These are phyloP conservation scores for Paradoxurus hermaphroditus DNA, from an alignment of 2,113 vertebrate genomes.

Conservation along the genomic window DNA sequence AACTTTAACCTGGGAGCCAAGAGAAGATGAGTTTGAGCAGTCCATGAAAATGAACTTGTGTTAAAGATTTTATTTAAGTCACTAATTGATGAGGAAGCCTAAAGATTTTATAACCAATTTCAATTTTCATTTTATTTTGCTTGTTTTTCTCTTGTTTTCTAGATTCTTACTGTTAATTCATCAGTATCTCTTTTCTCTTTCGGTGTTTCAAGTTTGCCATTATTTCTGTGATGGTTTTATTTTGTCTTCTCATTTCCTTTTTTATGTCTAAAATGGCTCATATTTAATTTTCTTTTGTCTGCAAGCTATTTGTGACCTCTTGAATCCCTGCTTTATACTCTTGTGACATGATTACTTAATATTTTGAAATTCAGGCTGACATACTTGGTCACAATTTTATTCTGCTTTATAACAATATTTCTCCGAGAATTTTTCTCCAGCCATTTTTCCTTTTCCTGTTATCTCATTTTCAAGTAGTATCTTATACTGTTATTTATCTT, in stretches of 20 bases:
- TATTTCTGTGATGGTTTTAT: neutral
- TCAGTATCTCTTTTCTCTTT: neutral
- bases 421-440: neutral
- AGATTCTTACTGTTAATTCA: neutral
- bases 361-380: neutral
- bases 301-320: neutral
- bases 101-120: neutral
- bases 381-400: neutral
- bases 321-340: neutral
- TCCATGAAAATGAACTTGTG: neutral
- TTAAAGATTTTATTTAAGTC: neutral
- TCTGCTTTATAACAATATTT: neutral
- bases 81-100: neutral
- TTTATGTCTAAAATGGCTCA: neutral
- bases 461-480: neutral
- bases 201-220: neutral
- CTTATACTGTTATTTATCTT: neutral
- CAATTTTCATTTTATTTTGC: neutral
- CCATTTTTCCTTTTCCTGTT: neutral
- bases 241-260: neutral
- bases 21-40: neutral
- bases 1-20: neutral
- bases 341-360: neutral
- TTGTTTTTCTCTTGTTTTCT: conserved; percentile 1
- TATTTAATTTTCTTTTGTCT: neutral